These are phyloP conservation scores for Neolamprologus ventralis DNA, from an alignment of 2,113 vertebrate species.

Conservation along the genomic window DNA sequence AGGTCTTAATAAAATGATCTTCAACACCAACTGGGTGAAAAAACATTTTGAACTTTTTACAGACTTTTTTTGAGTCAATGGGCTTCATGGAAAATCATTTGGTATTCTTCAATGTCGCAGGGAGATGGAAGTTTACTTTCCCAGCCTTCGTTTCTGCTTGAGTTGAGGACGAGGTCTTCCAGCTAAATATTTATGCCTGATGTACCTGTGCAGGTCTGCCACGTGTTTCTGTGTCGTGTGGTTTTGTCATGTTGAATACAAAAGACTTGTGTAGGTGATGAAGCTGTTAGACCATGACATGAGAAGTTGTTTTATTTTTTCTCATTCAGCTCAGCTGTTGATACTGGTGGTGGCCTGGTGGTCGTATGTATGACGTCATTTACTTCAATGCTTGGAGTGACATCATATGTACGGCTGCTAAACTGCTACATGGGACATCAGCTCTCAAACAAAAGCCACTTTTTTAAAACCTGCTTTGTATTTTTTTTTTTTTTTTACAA, in stretches of 20 bases:
- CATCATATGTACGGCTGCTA: conserved; percentile 97
- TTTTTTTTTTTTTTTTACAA: neutral
- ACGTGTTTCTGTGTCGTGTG: neutral
- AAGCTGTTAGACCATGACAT: neutral
- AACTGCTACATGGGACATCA: conserved; percentile 86
- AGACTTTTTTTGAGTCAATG: neutral
- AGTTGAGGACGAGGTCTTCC: neutral
- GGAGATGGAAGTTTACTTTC: neutral
- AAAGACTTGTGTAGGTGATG: neutral
- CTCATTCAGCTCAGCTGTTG: conserved; percentile 12
- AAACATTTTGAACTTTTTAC: neutral
- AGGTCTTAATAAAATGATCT: neutral
- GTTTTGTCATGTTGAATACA: neutral
- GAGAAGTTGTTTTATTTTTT: neutral
- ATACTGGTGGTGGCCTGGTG: conserved; percentile 87
- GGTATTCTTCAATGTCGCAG: neutral
- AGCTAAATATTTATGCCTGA: neutral
- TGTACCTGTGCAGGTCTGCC: neutral
- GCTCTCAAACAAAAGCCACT: conserved; percentile 3
- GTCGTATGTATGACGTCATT: conserved; percentile 97
- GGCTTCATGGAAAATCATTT: neutral
- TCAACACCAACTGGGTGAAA: neutral
- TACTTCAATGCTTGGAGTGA: conserved; percentile 92
- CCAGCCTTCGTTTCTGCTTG: neutral
- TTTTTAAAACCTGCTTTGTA: neutral